Percentiles rank a stretch among this genome's conserved stretches.
Evolutionary conservation across 2,888 invertebrate genomes (phyloP).

Genomic region (Panorpa germanica): DNA sequence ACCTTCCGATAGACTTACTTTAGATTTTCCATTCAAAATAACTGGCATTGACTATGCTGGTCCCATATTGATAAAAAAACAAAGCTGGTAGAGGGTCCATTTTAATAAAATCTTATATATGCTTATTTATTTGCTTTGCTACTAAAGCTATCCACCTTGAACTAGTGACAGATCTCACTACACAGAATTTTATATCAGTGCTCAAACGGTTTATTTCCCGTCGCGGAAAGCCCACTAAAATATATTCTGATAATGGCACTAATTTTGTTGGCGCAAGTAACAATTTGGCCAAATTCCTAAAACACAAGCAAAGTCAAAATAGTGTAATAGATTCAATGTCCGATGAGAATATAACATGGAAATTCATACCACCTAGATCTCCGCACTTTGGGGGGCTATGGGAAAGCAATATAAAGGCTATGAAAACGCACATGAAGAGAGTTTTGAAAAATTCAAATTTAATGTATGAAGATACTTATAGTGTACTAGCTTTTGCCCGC

Average conservation of each 20-base stretch:
- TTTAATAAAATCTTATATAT: no score
- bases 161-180: constrained; percentile 12
- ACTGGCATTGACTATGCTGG: constrained; percentile 14
- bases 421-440: constrained; percentile 10
- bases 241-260: constrained; percentile 13
- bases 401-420: constrained; percentile 11
- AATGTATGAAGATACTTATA: background rate
- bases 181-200: constrained; percentile 11
- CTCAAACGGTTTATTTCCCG: constrained; percentile 12
- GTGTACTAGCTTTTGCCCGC: no score
- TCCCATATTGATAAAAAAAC: constrained; percentile 4
- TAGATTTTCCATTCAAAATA: no score
- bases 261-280: constrained; percentile 12
- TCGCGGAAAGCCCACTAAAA: constrained; percentile 11
- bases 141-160: constrained; percentile 13
- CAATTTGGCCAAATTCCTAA: no score
- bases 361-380: constrained; percentile 10
- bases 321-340: no score
- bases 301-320: no score
- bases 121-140: constrained; percentile 14
- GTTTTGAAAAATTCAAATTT: background rate
- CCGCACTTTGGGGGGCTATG: constrained; percentile 11
- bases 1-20: constrained; percentile 6
- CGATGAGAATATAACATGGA: constrained; percentile 10
- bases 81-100: constrained; percentile 1